Evolutionary conservation across 2,888 invertebrate species (phyloP).

Genomic region (Pollenia angustigena): DNA sequence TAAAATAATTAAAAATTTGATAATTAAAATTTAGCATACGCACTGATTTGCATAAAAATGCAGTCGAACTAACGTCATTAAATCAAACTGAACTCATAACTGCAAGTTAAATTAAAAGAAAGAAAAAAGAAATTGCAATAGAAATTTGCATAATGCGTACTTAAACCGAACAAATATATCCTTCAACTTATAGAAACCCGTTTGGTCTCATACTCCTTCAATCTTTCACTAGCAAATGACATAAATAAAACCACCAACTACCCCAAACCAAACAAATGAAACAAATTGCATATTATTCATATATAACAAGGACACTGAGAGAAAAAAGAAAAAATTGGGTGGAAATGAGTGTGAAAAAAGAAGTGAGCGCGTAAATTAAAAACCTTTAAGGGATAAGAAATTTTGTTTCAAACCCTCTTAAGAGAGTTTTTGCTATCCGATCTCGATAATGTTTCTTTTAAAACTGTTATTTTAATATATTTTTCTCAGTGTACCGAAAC

Average conservation of each 20-base stretch:
- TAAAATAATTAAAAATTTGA: slow-evolving; percentile 63
- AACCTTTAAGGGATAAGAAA: too few species aligned
- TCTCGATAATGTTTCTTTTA: too few species aligned
- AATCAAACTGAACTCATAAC: slow-evolving; percentile 21
- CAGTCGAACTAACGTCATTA: slow-evolving; percentile 47
- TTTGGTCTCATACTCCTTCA: background rate
- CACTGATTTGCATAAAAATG: slow-evolving; percentile 70
- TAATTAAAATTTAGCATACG: slow-evolving; percentile 66
- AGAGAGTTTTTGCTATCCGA: too few species aligned
- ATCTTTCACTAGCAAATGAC: background rate
- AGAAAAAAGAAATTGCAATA: slow-evolving; percentile 41
- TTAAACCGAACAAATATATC: slow-evolving; percentile 66
- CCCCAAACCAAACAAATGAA: slow-evolving; percentile 54
- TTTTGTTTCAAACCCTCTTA: too few species aligned
- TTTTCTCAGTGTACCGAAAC: too few species aligned
- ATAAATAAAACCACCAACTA: slow-evolving; percentile 63
- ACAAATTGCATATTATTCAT: slow-evolving; percentile 62
- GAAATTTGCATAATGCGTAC: slow-evolving; percentile 72
- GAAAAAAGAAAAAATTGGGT: slow-evolving; percentile 35
- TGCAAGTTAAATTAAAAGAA: slow-evolving; percentile 24
- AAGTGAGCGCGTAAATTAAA: too few species aligned
- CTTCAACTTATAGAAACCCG: slow-evolving; percentile 50
- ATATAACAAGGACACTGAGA: slow-evolving; percentile 41
- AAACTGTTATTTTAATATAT: too few species aligned
- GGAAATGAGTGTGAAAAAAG: too few species aligned